Evolutionary conservation across 2,797 vertebrate genomes (phyloP), one percentile per base, ranked within the genome.

Genomic region (Danionella dracula): DNA sequence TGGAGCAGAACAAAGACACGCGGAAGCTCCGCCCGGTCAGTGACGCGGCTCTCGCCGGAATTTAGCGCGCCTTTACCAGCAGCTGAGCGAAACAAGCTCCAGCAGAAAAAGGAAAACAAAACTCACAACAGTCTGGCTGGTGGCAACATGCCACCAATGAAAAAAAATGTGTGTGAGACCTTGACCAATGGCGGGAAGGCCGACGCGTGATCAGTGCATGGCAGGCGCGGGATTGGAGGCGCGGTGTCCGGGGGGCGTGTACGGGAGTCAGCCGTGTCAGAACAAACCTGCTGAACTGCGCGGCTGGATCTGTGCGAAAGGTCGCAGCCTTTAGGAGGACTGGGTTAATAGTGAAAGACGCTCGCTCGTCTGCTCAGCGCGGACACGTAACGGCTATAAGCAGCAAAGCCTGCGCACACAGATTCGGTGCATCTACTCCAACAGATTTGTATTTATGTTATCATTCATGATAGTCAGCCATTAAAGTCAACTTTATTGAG

Each of bases 181-280:
- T 16, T 17, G 53, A 65, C 94, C 93, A 95, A 95, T 94, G 4
- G 73, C 42, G 44, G 70, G 38, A 55, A 56, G 74, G 70, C 15
- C 53, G 78, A 74, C 86, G 92, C 94, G 92, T 95, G 94, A 93
- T 92, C 90, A 86, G 83, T 82, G 93, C 93, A 83, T 95, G 95
- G 83, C 77, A 74, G 79, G 74, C 3, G 79, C 66, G 71, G 87
- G 90, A 90, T 89, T 89, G 87, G 86, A 68, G 71, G 35, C 88
- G 90, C 88, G 91, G 86, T 89, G 84, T 83, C 76, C 61, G 81
- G 74, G 72, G 83, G 85, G 86, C 77, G 82, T 77, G 66, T 74
- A 74, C 50, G 71, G 78, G 88, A 87, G 90, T 88, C 86, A 87
- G 79, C 75, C 58, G 84, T 88, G 88, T 92, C 87, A 81, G 80